Evolutionary conservation across 2,888 invertebrate genomes (phyloP).

Genomic region (Stomorhina lunata): DNA sequence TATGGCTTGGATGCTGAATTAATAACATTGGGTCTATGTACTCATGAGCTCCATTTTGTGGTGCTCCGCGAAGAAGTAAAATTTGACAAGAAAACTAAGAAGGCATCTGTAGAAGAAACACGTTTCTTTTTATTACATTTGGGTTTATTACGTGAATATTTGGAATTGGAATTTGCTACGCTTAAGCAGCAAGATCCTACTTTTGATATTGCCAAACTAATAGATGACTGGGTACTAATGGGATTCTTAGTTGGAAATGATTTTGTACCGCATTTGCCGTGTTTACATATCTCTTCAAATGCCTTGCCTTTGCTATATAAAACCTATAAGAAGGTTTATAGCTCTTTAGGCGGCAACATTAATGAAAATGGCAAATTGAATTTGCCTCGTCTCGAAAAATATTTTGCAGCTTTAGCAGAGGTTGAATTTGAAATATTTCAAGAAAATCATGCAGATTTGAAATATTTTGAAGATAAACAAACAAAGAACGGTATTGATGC

Average conservation of each 20-base stretch:
- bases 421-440: slow-evolving; percentile 88
- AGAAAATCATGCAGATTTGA: slow-evolving; percentile 89
- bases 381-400: slow-evolving; percentile 90
- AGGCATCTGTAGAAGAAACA: slow-evolving; percentile 91
- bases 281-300: slow-evolving; percentile 95
- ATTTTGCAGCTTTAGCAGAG: slow-evolving; percentile 87
- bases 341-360: slow-evolving; percentile 93
- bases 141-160: slow-evolving; percentile 94
- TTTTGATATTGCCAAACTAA: slow-evolving; percentile 93
- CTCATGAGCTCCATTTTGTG: slow-evolving; percentile 97
- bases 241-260: slow-evolving; percentile 98
- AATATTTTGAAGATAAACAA: slow-evolving; percentile 90
- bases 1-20: slow-evolving; percentile 99
- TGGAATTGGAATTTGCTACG: slow-evolving; percentile 92
- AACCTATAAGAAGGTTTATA: slow-evolving; percentile 92
- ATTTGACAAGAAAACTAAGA: slow-evolving; percentile 86
- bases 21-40: slow-evolving; percentile 96
- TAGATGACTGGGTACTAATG: slow-evolving; percentile 99
- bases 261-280: slow-evolving; percentile 97
- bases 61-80: slow-evolving; percentile 95
- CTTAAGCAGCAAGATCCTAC: slow-evolving; percentile 84
- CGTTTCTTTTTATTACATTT: slow-evolving; percentile 96
- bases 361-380: slow-evolving; percentile 94
- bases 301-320: slow-evolving; percentile 92
- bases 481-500: slow-evolving; percentile 80